Conservation (phyloP, 2,113 vertebrate genomes). For the Ondatra zibethicus region DNA sequence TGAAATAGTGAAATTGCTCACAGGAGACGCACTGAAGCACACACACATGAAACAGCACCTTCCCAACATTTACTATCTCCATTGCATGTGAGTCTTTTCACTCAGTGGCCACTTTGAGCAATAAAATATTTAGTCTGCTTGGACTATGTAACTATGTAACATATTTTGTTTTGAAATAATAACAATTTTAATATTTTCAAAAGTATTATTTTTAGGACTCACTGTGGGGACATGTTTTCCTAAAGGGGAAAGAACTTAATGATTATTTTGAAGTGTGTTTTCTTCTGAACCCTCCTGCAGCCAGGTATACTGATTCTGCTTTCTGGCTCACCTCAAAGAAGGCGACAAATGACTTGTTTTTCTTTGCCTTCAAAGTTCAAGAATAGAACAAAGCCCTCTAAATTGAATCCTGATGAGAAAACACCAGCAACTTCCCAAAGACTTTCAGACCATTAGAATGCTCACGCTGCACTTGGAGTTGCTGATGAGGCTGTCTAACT, state of each 20-base stretch:
- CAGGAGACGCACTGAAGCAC: constrained; percentile 81
- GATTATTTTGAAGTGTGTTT: constrained; percentile 85
- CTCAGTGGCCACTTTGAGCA: constrained; percentile 74
- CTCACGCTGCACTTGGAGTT: constrained; percentile 88
- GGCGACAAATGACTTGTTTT: constrained; percentile 87
- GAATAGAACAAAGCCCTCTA: constrained; percentile 94
- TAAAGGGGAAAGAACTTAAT: constrained; percentile 75
- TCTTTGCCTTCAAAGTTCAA: constrained; percentile 91
- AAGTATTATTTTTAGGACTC: constrained; percentile 42
- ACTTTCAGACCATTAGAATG: constrained; percentile 93
- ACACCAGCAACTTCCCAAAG: constrained; percentile 93
- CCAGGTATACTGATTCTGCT: constrained; percentile 85
- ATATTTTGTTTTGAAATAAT: constrained; percentile 71
- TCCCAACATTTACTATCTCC: constrained; percentile 78
- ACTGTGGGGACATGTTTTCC: constrained; percentile 33
- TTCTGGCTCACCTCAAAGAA: constrained; percentile 84
- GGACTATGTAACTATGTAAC: constrained; percentile 81
- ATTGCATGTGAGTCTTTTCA: constrained; percentile 74
- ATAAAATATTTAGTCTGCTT: constrained; percentile 81
- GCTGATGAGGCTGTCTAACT: constrained; percentile 89
- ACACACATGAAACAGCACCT: constrained; percentile 78
- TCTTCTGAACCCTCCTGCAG: constrained; percentile 84
- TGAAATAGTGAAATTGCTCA: constrained; percentile 87
- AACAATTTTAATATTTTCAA: constrained; percentile 76
- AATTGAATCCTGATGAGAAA: constrained; percentile 97